Evolutionary conservation across 2,888 invertebrate species (phyloP).

Genomic region (Hedya salicella): DNA sequence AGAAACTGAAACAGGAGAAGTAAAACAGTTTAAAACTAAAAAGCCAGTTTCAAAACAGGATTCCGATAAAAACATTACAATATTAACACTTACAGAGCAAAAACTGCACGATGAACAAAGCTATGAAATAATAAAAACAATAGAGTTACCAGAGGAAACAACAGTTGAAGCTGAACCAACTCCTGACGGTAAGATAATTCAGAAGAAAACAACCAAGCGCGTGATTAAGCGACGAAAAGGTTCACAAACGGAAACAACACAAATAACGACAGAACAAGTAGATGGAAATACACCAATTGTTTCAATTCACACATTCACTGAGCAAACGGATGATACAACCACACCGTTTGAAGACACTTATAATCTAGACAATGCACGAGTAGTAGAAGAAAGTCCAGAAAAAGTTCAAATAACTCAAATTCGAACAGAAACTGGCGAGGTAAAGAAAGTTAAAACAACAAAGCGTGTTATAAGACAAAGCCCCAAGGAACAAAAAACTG

Average conservation of each 20-base stretch:
- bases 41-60: too few relatives aligned
- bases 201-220: conserved; percentile 56
- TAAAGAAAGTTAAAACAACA: conserved; percentile 48
- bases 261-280: conserved; percentile 8
- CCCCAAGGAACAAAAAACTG: conserved; percentile 61
- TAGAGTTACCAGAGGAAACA: conserved; percentile 42
- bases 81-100: too few relatives aligned
- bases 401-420: not conserved
- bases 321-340: too few relatives aligned
- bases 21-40: too few relatives aligned
- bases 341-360: not conserved
- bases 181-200: conserved; percentile 56
- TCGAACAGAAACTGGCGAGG: not conserved
- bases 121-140: too few relatives aligned
- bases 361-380: not conserved
- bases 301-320: too few relatives aligned
- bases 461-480: conserved; percentile 62
- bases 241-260: conserved; percentile 4
- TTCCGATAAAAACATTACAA: too few relatives aligned
- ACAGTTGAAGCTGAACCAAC: conserved; percentile 57
- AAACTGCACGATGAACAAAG: too few relatives aligned
- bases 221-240: conserved; percentile 43
- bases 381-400: not conserved
- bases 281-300: too few relatives aligned
- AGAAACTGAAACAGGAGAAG: too few relatives aligned